Evolutionary conservation across 1,140 invertebrate species (phyloP).

Genomic region (Sweltsa coloradensis): DNA sequence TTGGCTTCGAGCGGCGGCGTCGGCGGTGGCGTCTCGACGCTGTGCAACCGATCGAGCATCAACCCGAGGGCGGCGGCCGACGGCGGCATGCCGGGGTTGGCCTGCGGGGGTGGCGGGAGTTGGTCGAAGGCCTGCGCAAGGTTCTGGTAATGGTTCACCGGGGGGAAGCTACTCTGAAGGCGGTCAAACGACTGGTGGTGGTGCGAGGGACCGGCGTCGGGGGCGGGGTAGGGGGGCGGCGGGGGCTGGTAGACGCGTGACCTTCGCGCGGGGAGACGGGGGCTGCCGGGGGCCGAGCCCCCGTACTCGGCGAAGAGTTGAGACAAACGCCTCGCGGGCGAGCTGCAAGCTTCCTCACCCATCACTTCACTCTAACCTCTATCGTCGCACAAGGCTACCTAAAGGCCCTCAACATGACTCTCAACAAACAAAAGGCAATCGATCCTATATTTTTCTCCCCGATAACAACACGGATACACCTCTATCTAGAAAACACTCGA

Average conservation of each 20-base stretch:
- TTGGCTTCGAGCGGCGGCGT: slow-evolving; percentile 15
- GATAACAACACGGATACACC: no score
- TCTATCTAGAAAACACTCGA: no score
- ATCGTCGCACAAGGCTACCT: no score
- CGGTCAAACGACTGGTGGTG: slow-evolving; percentile 23
- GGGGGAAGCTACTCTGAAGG: not conserved
- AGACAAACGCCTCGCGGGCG: slow-evolving; percentile 50
- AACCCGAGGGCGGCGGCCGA: not conserved
- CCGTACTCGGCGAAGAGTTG: slow-evolving; percentile 48
- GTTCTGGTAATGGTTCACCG: not conserved
- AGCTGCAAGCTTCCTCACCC: slow-evolving; percentile 1
- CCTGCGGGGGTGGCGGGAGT: slow-evolving; percentile 18
- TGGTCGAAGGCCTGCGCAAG: slow-evolving; percentile 1
- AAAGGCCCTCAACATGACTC: no score
- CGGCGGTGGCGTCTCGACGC: slow-evolving; percentile 14
- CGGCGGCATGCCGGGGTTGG: slow-evolving; percentile 13
- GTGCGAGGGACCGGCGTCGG: slow-evolving; percentile 33
- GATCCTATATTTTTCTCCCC: no score
- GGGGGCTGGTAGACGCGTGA: slow-evolving; percentile 26
- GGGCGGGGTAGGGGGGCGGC: slow-evolving; percentile 34
- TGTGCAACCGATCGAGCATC: not conserved
- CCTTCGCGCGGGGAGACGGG: slow-evolving; percentile 48
- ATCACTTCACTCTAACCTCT: no score
- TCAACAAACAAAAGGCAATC: no score
- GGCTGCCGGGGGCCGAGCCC: slow-evolving; percentile 50